Conservation (phyloP, 2,888 invertebrate genomes). For the Vanessa cardui region DNA sequence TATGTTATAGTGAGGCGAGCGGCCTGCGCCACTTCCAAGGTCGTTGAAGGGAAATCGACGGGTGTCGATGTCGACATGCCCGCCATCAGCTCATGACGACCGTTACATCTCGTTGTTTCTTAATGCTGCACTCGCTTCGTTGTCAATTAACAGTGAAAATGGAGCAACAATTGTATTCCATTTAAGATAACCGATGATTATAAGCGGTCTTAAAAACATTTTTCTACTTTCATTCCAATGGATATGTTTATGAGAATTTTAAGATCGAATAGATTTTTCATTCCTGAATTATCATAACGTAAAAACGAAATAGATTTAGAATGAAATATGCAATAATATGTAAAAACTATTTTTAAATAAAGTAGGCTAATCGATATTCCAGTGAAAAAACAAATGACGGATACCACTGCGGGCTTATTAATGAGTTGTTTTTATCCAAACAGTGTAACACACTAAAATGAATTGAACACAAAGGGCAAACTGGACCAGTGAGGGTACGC, state of each 20-base stretch:
- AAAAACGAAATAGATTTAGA: conserved; percentile 17
- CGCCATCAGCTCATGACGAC: conserved; percentile 52
- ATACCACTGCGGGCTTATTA: not conserved
- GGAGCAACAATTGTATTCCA: conserved; percentile 45
- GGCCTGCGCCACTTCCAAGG: conserved; percentile 67
- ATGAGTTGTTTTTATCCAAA: not conserved
- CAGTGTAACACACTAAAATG: conserved; percentile 52
- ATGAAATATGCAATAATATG: not conserved
- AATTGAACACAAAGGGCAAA: conserved; percentile 64
- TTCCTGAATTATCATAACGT: conserved; percentile 18
- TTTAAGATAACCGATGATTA: not conserved
- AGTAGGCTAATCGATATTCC: not conserved
- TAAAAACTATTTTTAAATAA: conserved; percentile 12
- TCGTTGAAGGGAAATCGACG: conserved; percentile 78
- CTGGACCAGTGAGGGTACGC: conserved; percentile 59
- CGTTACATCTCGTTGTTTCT: conserved; percentile 71
- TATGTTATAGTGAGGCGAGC: conserved; percentile 61
- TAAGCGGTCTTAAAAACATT: not conserved
- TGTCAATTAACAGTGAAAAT: conserved; percentile 51
- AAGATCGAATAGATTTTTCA: conserved; percentile 32
- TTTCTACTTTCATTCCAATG: not conserved
- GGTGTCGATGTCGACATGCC: conserved; percentile 63
- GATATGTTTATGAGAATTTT: conserved; percentile 10
- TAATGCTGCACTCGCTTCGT: conserved; percentile 54
- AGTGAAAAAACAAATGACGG: not conserved